Percentiles rank a stretch among this genome's conserved stretches.
phyloP scores from a whole-genome alignment of 35 echinoderm and acorn worm genomes.

The Ptychodera flava region DNA sequence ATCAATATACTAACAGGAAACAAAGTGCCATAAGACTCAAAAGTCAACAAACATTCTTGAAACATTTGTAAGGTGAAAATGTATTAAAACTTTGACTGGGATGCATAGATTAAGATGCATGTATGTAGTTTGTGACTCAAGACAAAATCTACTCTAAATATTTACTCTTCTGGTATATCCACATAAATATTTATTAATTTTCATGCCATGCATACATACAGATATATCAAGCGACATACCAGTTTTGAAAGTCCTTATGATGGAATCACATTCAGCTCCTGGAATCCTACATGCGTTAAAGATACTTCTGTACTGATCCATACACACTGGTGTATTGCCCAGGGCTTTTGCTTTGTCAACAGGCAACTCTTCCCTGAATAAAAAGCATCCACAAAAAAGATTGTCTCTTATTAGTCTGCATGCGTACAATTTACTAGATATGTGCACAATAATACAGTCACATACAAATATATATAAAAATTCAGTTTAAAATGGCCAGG shows the following conservation, averaged over 20 bases:
- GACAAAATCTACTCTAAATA: too few species aligned
- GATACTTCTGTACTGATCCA: conserved; percentile 57
- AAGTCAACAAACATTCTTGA: too few species aligned
- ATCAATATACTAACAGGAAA: too few species aligned
- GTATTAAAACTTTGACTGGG: too few species aligned
- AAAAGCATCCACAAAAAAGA: neutral
- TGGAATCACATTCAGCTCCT: conserved; percentile 35
- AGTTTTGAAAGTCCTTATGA: conserved; percentile 62
- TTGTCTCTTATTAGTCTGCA: neutral
- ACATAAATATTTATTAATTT: neutral
- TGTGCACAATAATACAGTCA: neutral
- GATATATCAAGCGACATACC: conserved; percentile 16
- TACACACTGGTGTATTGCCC: conserved; percentile 43
- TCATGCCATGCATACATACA: neutral
- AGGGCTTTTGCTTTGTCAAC: conserved; percentile 39
- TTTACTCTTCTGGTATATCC: too few species aligned
- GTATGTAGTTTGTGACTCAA: too few species aligned
- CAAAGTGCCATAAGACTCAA: too few species aligned
- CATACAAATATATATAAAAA: neutral
- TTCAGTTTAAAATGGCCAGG: neutral
- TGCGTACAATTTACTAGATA: neutral
- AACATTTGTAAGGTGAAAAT: too few species aligned
- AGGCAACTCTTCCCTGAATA: conserved; percentile 46
- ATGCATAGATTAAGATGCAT: neutral
- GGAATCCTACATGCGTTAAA: conserved; percentile 47